Base-by-base conservation (phyloP, 2,888 invertebrate species). In the Eudasyphora cyanicolor region DNA sequence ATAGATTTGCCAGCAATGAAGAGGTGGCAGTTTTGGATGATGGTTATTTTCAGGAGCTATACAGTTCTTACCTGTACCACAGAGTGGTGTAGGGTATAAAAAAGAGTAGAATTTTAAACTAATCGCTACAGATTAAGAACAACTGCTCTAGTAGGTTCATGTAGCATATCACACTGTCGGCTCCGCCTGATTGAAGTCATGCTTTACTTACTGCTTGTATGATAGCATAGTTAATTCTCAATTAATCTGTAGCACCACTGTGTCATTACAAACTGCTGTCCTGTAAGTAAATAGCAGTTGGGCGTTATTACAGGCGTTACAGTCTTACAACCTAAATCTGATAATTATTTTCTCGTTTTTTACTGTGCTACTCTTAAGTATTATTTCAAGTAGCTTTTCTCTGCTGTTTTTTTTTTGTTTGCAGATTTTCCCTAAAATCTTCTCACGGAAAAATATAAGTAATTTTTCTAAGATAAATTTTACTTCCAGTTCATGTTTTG, bases 261-360 rank as follows among this genome's bases (percentile, higher is more conserved):
- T 60, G 24, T 32, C 60, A n/a, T 27, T n/a, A n/a, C 14, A n/a
- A 17, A 14, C 4, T 29, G 14, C 4, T 29, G 14, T 4, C 29
- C 29, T n/a, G 5, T 0, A 12, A 8, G 29, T 29, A 29, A 8
- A 6, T 8, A 24, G 14, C 10, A 29, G 24, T 27, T 57, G 21
- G 29, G 12, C n/a, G 60, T 29, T 24, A 17, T 64, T 64, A 4
- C 38, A 42, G 73, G 42, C 42, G 42, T 73, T 42, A 24, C 19
- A 17, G 38, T 57, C 14, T 73, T 57, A 73, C 57, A 42, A 69
- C 79, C 57, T 79, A 79, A 54, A 83, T 82, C 84, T 79, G 70
- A 77, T 85, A 85, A 85, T 82, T 79, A 79, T 85, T 83, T 83
- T 70, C 64, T 35, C 32, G 19, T 42, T 21, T 38, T 64, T 0